These are phyloP conservation scores for Thumatha senex DNA, from an alignment of 2,888 invertebrate genomes.

Conservation along the genomic window DNA sequence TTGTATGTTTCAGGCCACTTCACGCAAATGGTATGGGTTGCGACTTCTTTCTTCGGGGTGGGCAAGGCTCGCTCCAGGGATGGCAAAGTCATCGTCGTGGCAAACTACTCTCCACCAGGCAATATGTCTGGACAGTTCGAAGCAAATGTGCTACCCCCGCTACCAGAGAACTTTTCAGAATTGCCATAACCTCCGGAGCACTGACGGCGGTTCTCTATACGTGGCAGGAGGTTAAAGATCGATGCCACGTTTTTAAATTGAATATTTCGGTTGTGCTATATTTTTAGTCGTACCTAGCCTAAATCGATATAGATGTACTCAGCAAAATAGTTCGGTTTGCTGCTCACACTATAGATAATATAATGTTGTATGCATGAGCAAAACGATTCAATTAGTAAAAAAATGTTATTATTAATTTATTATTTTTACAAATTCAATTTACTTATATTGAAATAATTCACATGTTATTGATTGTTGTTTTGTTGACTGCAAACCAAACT, in stretches of 20 bases:
- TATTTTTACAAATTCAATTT: too few relatives aligned
- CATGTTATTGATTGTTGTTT: too few relatives aligned
- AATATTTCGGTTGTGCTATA: neutral
- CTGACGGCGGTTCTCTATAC: constrained; percentile 74
- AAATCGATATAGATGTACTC: too few relatives aligned
- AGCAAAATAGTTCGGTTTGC: too few relatives aligned
- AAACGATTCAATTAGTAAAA: too few relatives aligned
- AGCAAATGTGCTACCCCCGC: constrained; percentile 89
- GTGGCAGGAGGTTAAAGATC: constrained; percentile 69
- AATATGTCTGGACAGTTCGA: constrained; percentile 89
- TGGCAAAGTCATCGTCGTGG: constrained; percentile 92
- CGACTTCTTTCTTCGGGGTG: constrained; percentile 89
- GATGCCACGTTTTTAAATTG: constrained; percentile 57
- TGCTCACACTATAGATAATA: too few relatives aligned
- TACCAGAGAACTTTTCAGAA: constrained; percentile 84
- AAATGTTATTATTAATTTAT: too few relatives aligned
- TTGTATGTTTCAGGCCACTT: constrained; percentile 87
- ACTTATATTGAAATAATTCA: too few relatives aligned
- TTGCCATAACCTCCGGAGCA: constrained; percentile 62
- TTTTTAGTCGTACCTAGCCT: neutral
- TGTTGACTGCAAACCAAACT: too few relatives aligned
- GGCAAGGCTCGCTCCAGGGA: constrained; percentile 91
- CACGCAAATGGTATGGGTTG: constrained; percentile 93
- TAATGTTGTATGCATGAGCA: too few relatives aligned
- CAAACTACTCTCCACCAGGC: constrained; percentile 92